phyloP scores from a whole-genome alignment of 1,140 invertebrate genomes.

The Nilaparvata lugens region DNA sequence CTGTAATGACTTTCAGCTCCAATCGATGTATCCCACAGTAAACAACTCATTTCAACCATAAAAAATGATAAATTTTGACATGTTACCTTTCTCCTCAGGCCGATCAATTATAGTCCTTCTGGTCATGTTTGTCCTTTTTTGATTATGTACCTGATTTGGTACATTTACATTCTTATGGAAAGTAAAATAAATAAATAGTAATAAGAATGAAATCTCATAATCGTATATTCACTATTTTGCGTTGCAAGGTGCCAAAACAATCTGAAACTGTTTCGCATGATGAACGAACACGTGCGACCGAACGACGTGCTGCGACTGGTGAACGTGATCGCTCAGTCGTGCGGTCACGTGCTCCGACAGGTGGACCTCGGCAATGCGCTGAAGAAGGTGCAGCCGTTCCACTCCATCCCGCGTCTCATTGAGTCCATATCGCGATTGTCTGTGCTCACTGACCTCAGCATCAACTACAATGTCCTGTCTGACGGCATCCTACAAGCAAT shows the following conservation, averaged over 20 bases:
- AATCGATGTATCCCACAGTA: no score
- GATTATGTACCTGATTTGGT: no score
- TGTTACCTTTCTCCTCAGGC: no score
- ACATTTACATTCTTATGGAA: no score
- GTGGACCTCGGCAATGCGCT: not conserved
- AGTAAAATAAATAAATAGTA: no score
- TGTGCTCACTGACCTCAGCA: not conserved
- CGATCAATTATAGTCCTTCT: no score
- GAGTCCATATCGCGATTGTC: not conserved
- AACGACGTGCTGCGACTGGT: not conserved
- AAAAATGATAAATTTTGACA: no score
- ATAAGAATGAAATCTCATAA: no score
- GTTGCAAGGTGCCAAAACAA: not conserved
- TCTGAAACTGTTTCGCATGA: not conserved
- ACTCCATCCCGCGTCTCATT: not conserved
- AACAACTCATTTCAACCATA: no score
- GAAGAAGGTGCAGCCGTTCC: not conserved
- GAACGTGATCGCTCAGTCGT: not conserved
- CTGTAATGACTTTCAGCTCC: no score
- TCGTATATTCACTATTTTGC: no score
- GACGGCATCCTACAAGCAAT: not conserved
- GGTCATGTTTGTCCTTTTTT: no score
- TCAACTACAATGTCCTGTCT: not conserved
- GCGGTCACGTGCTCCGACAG: not conserved
- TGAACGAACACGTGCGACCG: not conserved